A percentile compares a stretch with the other conserved stretches of the same genome.
These are phyloP conservation scores for Diprion similis DNA, from an alignment of 1,140 invertebrate species.

Conservation along the genomic window DNA sequence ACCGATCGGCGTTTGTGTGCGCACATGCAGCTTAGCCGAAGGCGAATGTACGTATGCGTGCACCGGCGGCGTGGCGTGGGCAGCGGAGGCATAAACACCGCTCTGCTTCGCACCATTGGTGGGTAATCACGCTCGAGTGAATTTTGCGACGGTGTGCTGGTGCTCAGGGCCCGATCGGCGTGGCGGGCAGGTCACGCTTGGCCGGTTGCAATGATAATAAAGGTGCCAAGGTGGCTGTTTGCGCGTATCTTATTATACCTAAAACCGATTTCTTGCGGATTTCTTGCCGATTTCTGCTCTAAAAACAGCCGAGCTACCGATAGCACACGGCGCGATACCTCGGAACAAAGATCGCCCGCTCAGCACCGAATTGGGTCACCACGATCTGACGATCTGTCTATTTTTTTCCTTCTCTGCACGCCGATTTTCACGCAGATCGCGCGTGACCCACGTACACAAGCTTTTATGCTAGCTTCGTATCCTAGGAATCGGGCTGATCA, in stretches of 20 bases:
- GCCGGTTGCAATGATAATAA: slow-evolving; percentile 5
- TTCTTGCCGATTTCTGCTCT: background rate
- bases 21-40: background rate
- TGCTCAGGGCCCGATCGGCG: background rate
- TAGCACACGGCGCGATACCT: background rate
- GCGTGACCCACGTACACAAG: too few species aligned
- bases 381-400: background rate
- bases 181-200: background rate
- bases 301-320: background rate
- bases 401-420: background rate
- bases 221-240: slow-evolving; percentile 6
- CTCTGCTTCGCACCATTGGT: background rate
- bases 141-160: background rate
- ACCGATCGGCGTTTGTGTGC: background rate
- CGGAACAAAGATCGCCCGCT: background rate
- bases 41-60: background rate
- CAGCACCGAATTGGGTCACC: background rate
- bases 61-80: background rate
- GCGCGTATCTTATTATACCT: background rate
- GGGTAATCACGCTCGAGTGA: slow-evolving; percentile 1
- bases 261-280: slow-evolving; percentile 3
- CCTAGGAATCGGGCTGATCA: too few species aligned
- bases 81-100: background rate
- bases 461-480: too few species aligned
- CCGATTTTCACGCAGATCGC: background rate